A percentile compares a stretch with the other conserved stretches of the same genome.
phyloP scores from a whole-genome alignment of 1,140 invertebrate genomes.

The Euwallacea similis region DNA sequence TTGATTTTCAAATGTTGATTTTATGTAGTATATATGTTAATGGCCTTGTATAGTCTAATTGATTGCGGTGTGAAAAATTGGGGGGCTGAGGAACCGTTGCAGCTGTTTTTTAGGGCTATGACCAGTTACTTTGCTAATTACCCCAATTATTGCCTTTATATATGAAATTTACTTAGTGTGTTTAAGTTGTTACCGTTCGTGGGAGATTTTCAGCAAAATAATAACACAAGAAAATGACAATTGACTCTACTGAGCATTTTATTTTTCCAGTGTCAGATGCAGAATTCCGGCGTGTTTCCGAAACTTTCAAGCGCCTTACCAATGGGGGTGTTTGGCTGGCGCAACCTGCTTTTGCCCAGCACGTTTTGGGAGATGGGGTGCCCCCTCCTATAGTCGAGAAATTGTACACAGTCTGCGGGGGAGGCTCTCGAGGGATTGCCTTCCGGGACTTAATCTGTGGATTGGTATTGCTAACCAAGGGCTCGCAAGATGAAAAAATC shows the following conservation, averaged over 20 bases:
- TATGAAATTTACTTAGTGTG: background rate
- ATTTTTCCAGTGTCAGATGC: constrained; percentile 70
- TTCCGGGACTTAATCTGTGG: constrained; percentile 83
- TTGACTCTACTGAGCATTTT: too few relatives aligned
- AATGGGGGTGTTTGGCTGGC: constrained; percentile 69
- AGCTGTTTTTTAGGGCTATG: too few relatives aligned
- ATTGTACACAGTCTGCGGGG: constrained; percentile 80
- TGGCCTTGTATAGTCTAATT: too few relatives aligned
- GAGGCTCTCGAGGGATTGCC: constrained; percentile 74
- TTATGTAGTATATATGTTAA: too few relatives aligned
- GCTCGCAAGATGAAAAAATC: constrained; percentile 80
- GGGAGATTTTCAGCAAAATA: too few relatives aligned
- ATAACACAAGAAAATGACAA: background rate
- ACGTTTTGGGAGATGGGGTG: constrained; percentile 83
- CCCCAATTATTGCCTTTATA: background rate
- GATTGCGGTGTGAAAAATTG: too few relatives aligned
- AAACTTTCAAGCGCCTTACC: constrained; percentile 81
- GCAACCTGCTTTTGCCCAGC: constrained; percentile 73
- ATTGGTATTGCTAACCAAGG: constrained; percentile 80
- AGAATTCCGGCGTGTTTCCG: constrained; percentile 77
- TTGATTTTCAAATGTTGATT: too few relatives aligned
- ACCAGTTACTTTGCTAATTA: too few relatives aligned
- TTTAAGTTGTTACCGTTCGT: background rate
- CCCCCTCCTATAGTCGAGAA: constrained; percentile 76
- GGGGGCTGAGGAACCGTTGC: too few relatives aligned